Evolutionary conservation across 2,888 invertebrate genomes (phyloP), one percentile per base, ranked within the genome.

Genomic region (Gisinianus flammeolus): DNA sequence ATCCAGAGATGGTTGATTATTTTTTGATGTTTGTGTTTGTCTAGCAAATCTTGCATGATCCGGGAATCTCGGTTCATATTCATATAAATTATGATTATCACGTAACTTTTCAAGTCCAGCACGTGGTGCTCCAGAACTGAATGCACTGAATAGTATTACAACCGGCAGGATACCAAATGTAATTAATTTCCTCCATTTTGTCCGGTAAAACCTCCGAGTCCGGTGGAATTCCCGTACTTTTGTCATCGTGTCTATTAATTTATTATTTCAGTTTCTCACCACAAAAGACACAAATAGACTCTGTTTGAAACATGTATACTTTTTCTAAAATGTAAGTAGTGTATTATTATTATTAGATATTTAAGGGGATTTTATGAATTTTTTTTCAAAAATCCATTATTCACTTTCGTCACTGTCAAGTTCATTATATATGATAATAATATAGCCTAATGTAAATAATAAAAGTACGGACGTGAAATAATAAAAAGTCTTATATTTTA

Each of bases 181-280:
- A 0, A 81, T 30, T 28, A 72, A 16, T 69, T 78, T 79, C 69
- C 81, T 72, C 81, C 81, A 81, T 67, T 79, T 79, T 33, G 79
- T 79, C 58, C 81, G 74, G 66, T 77, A 77, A 12, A 75, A 66
- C n/a, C 54, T 56, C 12, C 81, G 77, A 8, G 79, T 77, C 0
- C 68, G 71, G 35, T 75, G 67, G 30, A 74, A 70, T 30, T 79
- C 73, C 22, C 62, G 26, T 54, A 52, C 24, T 54, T 35, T 76
- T 26, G 12, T 30, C 58, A 16, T 44, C 44, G 44, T 16, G 44
- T 44, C 16, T 19, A 44, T 44, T n/a, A n/a, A n/a, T n/a, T n/a
- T n/a, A n/a, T n/a, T n/a, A n/a, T n/a, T n/a, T n/a, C n/a, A n/a
- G n/a, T n/a, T n/a, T n/a, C n/a, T n/a, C n/a, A n/a, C n/a, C n/a